phyloP scores from a whole-genome alignment of 2,888 invertebrate genomes.

The Caenorhabditis afra region DNA sequence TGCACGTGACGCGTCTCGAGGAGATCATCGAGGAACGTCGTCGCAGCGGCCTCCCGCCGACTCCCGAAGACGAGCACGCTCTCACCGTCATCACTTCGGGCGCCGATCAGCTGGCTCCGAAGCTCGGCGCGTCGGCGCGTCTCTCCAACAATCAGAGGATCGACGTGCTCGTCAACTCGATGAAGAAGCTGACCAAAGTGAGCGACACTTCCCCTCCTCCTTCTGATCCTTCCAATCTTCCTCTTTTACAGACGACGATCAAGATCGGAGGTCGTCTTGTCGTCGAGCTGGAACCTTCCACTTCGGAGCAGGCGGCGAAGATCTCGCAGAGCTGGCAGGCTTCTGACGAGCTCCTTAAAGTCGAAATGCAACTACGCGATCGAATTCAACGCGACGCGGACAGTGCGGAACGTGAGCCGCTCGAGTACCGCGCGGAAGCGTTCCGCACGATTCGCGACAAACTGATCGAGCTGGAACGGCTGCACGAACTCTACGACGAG shows the following conservation, averaged over 20 bases:
- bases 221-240: background rate
- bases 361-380: slow-evolving; percentile 62
- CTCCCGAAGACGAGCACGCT: slow-evolving; percentile 53
- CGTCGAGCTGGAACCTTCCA: slow-evolving; percentile 71
- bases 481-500: slow-evolving; percentile 47
- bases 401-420: slow-evolving; percentile 16
- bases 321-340: slow-evolving; percentile 58
- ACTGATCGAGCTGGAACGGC: slow-evolving; percentile 48
- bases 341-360: slow-evolving; percentile 65
- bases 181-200: slow-evolving; percentile 65
- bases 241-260: slow-evolving; percentile 44
- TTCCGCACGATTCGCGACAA: slow-evolving; percentile 35
- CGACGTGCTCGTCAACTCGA: slow-evolving; percentile 64
- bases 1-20: slow-evolving; percentile 61
- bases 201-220: no score
- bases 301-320: slow-evolving; percentile 54
- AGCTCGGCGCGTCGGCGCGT: slow-evolving; percentile 67
- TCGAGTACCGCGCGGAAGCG: slow-evolving; percentile 46
- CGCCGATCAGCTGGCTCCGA: slow-evolving; percentile 69
- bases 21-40: slow-evolving; percentile 57
- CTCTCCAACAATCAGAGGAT: slow-evolving; percentile 69
- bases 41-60: slow-evolving; percentile 24
- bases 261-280: slow-evolving; percentile 67
- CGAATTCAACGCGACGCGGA: slow-evolving; percentile 43
- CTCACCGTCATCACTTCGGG: slow-evolving; percentile 56